Percentiles rank a stretch among this genome's conserved stretches.
Evolutionary conservation across 2,888 invertebrate species (phyloP).

Genomic region (Lordiphosa andalusiaca): DNA sequence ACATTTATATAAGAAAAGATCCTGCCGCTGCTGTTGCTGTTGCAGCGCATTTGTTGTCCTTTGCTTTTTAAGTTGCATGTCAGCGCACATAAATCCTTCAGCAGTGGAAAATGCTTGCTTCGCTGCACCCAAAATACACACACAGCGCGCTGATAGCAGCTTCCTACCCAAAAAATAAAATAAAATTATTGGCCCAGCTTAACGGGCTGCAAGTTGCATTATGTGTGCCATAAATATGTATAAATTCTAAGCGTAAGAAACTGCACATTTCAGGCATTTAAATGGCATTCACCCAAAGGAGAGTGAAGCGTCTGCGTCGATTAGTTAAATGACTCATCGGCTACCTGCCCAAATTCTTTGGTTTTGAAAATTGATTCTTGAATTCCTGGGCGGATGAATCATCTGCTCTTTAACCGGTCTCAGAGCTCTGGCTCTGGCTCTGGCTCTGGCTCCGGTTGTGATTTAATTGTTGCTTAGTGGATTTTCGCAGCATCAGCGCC

Average conservation of each 20-base stretch:
- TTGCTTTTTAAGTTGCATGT: constrained; percentile 70
- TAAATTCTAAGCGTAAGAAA: constrained; percentile 59
- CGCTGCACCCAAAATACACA: constrained; percentile 60
- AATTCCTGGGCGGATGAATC: constrained; percentile 8
- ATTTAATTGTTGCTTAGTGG: constrained; percentile 70
- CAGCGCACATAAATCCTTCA: constrained; percentile 72
- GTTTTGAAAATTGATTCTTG: constrained; percentile 9
- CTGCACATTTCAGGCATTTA: not conserved
- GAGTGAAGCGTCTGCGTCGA: not conserved
- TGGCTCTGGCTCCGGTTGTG: constrained; percentile 25
- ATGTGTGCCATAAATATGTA: constrained; percentile 74
- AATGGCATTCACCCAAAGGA: not conserved
- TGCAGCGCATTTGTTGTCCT: constrained; percentile 60
- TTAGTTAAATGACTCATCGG: constrained; percentile 4
- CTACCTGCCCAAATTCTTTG: not conserved
- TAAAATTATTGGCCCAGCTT: constrained; percentile 66
- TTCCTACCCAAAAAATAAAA: constrained; percentile 13
- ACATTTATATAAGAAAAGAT: constrained; percentile 28
- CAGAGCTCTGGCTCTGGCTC: too few species aligned
- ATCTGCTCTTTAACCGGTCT: constrained; percentile 23
- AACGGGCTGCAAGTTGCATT: constrained; percentile 52
- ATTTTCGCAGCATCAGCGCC: constrained; percentile 46
- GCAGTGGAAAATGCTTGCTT: constrained; percentile 67
- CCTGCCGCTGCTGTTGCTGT: constrained; percentile 38
- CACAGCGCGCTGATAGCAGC: constrained; percentile 47